A percentile compares a stretch with the other conserved stretches of the same genome.
Evolutionary conservation across 2,797 vertebrate species (phyloP).

Genomic region (Sarcoramphus papa): DNA sequence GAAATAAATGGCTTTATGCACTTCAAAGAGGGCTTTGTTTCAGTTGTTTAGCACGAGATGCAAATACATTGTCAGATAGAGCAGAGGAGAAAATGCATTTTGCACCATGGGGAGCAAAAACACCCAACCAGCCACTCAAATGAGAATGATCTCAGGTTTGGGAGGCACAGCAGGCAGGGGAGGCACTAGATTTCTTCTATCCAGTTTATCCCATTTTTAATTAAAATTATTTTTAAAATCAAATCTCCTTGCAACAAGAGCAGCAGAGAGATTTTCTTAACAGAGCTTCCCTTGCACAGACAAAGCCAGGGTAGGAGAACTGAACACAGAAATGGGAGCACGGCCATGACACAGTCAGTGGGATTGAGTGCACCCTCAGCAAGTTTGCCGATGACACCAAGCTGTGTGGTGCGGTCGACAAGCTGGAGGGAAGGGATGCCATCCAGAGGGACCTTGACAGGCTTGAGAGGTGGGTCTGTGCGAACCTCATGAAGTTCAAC

Average conservation of each 20-base stretch:
- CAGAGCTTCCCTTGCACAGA: background rate
- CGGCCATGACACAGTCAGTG: background rate
- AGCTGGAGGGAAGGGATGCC: too few species aligned
- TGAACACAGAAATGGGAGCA: background rate
- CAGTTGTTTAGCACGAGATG: slow-evolving; percentile 24
- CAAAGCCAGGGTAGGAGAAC: background rate
- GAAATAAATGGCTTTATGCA: slow-evolving; percentile 41
- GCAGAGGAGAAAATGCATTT: background rate
- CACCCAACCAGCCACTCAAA: background rate
- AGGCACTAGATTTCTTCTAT: background rate
- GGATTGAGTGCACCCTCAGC: background rate
- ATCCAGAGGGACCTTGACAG: too few species aligned
- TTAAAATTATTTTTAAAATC: background rate
- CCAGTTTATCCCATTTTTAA: background rate
- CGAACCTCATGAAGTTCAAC: too few species aligned
- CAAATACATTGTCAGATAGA: slow-evolving; percentile 25
- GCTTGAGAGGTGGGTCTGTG: too few species aligned
- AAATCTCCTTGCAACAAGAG: background rate
- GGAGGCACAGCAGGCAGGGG: background rate
- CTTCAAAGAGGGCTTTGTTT: slow-evolving; percentile 49
- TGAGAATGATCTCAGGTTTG: background rate
- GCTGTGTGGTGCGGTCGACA: too few species aligned
- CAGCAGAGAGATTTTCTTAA: background rate
- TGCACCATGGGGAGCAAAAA: slow-evolving; percentile 3
- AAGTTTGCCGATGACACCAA: too few species aligned